A percentile compares a stretch with the other conserved stretches of the same genome.
phyloP scores from a whole-genome alignment of 2,113 vertebrate species.

The Nerophis ophidion region DNA sequence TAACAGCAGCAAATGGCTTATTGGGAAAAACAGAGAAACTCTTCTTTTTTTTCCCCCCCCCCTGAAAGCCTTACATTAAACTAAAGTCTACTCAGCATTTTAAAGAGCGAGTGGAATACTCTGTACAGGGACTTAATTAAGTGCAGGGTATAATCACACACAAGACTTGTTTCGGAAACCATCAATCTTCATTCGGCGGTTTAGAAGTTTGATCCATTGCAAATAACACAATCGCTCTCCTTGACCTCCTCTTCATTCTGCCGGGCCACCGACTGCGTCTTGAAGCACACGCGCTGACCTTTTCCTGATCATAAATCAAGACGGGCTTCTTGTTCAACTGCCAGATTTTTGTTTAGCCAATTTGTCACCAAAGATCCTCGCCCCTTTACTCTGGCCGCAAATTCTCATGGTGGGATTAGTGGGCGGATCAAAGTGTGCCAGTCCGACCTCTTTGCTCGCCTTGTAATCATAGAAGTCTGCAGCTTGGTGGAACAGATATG shows the following conservation, averaged over 20 bases:
- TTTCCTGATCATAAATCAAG: conserved; percentile 68
- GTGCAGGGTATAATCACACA: conserved; percentile 8
- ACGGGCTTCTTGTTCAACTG: conserved; percentile 53
- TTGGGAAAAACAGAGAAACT: background rate
- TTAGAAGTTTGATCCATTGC: conserved; percentile 9
- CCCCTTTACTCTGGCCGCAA: conserved; percentile 34
- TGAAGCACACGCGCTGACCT: conserved; percentile 58
- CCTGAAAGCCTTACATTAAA: background rate
- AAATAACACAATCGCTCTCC: conserved; percentile 35
- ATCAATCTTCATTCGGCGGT: conserved; percentile 17
- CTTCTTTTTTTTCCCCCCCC: background rate
- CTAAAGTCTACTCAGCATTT: background rate
- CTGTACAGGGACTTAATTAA: background rate
- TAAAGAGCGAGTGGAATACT: conserved; percentile 11
- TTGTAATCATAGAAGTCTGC: conserved; percentile 47
- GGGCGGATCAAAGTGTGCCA: conserved; percentile 65
- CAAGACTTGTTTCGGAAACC: conserved; percentile 20
- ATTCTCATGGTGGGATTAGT: conserved; percentile 47
- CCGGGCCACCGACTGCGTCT: conserved; percentile 20
- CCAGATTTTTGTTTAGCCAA: conserved; percentile 69
- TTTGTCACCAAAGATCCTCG: conserved; percentile 62
- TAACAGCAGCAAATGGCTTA: conserved; percentile 20
- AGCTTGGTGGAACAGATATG: conserved; percentile 43
- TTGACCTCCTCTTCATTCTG: conserved; percentile 35
- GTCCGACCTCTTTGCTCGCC: conserved; percentile 30